Percentiles rank a stretch among this genome's conserved stretches.
phyloP scores from a whole-genome alignment of 2,113 vertebrate genomes.

The Pedionomus torquatus region DNA sequence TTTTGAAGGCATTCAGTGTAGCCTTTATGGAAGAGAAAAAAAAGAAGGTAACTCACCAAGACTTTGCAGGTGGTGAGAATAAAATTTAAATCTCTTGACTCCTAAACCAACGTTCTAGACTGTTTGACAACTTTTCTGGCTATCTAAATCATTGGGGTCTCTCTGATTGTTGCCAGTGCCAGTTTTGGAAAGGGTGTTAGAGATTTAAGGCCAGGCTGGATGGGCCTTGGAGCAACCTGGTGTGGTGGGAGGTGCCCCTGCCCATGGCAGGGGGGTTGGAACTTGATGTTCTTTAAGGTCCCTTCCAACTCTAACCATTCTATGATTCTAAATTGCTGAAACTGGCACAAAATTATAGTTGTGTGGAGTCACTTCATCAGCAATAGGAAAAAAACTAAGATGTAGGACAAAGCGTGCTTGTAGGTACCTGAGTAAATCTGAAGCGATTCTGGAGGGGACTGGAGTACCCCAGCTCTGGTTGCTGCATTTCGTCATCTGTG shows the following conservation, averaged over 20 bases:
- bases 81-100: not conserved
- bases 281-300: no score
- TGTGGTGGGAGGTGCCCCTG: no score
- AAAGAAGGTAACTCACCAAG: not conserved
- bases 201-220: no score
- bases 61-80: not conserved
- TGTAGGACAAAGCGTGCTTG: not conserved
- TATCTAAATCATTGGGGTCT: rapidly evolving
- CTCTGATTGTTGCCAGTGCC: not conserved
- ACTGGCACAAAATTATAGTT: rapidly evolving
- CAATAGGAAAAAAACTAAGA: not conserved
- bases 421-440: not conserved
- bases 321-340: no score
- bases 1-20: not conserved
- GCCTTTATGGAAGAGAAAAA: not conserved
- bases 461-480: not conserved
- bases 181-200: not conserved
- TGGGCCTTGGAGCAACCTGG: no score
- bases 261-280: no score
- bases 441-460: not conserved
- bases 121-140: not conserved
- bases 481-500: not conserved
- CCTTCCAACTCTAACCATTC: no score
- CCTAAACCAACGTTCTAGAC: not conserved
- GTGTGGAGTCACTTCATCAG: not conserved